Conservation (phyloP, 2,888 invertebrate species). For the Theretra japonica region DNA sequence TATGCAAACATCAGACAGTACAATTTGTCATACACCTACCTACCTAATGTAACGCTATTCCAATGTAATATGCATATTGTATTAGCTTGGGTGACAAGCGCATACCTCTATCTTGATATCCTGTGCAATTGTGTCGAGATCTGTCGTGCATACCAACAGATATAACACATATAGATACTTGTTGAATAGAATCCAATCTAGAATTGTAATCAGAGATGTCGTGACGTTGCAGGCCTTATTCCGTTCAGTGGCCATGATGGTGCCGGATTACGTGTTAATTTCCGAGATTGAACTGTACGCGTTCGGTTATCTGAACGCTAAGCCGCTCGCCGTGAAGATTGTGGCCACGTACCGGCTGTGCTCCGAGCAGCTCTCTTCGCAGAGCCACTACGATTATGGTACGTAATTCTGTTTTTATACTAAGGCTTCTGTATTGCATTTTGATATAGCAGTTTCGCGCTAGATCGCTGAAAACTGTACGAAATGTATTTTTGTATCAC, state of each 20-base stretch:
- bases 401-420: slow-evolving; percentile 36
- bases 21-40: too few species aligned
- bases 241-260: slow-evolving; percentile 99
- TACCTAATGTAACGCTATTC: too few species aligned
- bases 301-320: slow-evolving; percentile 94
- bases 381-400: slow-evolving; percentile 98
- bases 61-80: too few species aligned
- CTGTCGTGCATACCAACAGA: background rate
- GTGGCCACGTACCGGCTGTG: slow-evolving; percentile 97
- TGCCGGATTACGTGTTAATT: slow-evolving; percentile 97
- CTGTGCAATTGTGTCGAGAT: too few species aligned
- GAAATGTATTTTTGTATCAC: too few species aligned
- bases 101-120: too few species aligned
- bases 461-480: too few species aligned
- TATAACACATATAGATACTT: background rate
- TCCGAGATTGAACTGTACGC: slow-evolving; percentile 97
- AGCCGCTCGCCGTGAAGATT: slow-evolving; percentile 95
- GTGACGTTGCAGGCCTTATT: slow-evolving; percentile 88
- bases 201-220: background rate
- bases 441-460: background rate
- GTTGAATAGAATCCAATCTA: background rate
- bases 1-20: too few species aligned
- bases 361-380: slow-evolving; percentile 96
- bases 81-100: too few species aligned
- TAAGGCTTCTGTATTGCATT: background rate